These are phyloP conservation scores for Tribolium freemani DNA, from an alignment of 2,888 invertebrate genomes.

Conservation along the genomic window DNA sequence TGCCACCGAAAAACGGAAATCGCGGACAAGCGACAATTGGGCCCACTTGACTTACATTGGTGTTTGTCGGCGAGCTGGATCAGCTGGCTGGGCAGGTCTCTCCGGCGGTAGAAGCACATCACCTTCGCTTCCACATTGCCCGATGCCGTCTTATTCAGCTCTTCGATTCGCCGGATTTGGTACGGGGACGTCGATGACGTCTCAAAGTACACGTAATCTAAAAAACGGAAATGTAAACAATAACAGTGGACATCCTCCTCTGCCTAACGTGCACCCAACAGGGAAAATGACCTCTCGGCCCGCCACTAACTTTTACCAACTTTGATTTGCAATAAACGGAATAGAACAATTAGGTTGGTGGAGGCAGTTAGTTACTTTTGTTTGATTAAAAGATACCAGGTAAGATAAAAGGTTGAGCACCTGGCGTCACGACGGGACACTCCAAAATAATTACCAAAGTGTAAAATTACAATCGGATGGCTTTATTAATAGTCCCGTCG, in stretches of 20 bases:
- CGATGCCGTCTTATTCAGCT: conserved; percentile 97
- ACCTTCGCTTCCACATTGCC: conserved; percentile 99
- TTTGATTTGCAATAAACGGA: too few species aligned
- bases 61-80: conserved; percentile 99
- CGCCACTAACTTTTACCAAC: too few species aligned
- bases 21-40: background rate
- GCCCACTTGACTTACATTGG: conserved; percentile 83
- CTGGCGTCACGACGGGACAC: conserved; percentile 7
- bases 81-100: conserved; percentile 96
- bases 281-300: too few species aligned
- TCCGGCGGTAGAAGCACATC: conserved; percentile 98
- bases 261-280: too few species aligned
- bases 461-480: background rate
- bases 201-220: conserved; percentile 99
- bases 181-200: conserved; percentile 97
- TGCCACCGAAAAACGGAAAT: conserved; percentile 45
- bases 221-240: conserved; percentile 53
- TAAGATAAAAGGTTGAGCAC: conserved; percentile 10
- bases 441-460: background rate
- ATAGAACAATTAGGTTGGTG: background rate
- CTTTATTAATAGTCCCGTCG: background rate
- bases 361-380: background rate
- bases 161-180: conserved; percentile 99
- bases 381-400: conserved; percentile 10
- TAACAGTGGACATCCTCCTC: background rate